Evolutionary conservation across 1,140 invertebrate genomes (phyloP), one percentile per base, ranked within the genome.

Genomic region (Tetragnatha versicolor): DNA sequence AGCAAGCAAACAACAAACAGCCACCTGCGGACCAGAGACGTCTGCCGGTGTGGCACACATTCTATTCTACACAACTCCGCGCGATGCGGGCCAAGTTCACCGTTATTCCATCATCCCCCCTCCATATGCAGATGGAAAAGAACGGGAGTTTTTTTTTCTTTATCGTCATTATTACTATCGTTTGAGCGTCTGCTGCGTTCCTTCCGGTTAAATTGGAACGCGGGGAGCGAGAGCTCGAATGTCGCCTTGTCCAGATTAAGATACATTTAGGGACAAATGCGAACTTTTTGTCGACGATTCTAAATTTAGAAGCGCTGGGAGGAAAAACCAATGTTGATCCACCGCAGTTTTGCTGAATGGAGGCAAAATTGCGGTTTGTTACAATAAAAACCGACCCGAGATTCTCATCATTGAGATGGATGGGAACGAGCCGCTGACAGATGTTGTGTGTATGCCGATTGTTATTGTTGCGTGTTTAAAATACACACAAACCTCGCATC

Each of bases 171-270:
- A 33, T 58, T 33, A 33, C 20, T 31, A 31, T 33, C 35, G 29
- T 14, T n/a, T n/a, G n/a, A n/a, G n/a, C 55, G n/a, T 20, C 12
- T 45, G 20, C 61, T 42, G 33, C 61, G 25, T 39, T 65, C 37
- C 39, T 73, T 73, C 69, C 69, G 69, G 69, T 53, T 73, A 73
- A 73, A 73, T 73, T 73, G 60, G 69, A 60, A 31, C 37, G 29
- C 27, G 31, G 55, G 22, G 35, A 33, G 1, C 9, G 22, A 35
- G n/a, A 35, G 17, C 12, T 35, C 25, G 49, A 31, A 29, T 27
- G 61, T 33, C 42, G 20, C 12, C 12, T 65, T 25, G 35, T 27
- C 1, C 4, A 73, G 51, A 60, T 73, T 73, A 60, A 35, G 53
- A 60, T 60, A 60, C 53, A 60, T 60, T 73, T 51, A 45, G 33